Evolutionary conservation across 1,140 invertebrate species (phyloP), one percentile per base, ranked within the genome.

Genomic region (Trichonephila clavipes): DNA sequence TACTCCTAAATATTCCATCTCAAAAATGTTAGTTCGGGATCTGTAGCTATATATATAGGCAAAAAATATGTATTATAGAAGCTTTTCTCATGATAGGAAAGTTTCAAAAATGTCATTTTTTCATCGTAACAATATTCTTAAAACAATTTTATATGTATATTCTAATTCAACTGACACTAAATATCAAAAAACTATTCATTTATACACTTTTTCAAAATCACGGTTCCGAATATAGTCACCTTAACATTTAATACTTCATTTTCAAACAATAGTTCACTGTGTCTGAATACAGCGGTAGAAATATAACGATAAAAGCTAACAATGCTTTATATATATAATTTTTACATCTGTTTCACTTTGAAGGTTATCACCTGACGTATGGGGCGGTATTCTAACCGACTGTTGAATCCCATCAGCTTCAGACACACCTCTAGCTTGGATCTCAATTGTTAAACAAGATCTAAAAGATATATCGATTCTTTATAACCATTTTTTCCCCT

Each of bases 381-480:
- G 28, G 72, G 72, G 72, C 72, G 72, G 72, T 24, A 77, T 77
- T 77, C 16, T 77, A 51, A 2, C 72, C 28, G 28, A 77, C 72
- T 34, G 72, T 77, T 77, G 72, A 18, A 77, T 77, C 72, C 14
- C 72, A 77, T 77, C 72, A 40, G 16, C 34, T 40, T 40, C 28
- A 8, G 72, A 77, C 72, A 77, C 72, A 77, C 72, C 72, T 77
- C 28, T 40, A 77, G 28, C 4, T 77, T 77, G 28, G 28, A 77
- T 77, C 28, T 77, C 72, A 77, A 77, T 77, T 77, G 72, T 40
- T 77, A 77, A 77, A 77, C 72, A 77, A 77, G 72, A 77, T 77
- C 72, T 19, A 40, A 77, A 77, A 77, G 72, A 77, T 77, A 77
- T 34, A 28, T 77, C 72, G 34, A 77, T 77, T 77, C 72, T 77